Percentiles rank a stretch among this genome's conserved stretches.
These are phyloP conservation scores for Dromiciops gliroides DNA, from an alignment of 2,113 vertebrate species.

Conservation along the genomic window DNA sequence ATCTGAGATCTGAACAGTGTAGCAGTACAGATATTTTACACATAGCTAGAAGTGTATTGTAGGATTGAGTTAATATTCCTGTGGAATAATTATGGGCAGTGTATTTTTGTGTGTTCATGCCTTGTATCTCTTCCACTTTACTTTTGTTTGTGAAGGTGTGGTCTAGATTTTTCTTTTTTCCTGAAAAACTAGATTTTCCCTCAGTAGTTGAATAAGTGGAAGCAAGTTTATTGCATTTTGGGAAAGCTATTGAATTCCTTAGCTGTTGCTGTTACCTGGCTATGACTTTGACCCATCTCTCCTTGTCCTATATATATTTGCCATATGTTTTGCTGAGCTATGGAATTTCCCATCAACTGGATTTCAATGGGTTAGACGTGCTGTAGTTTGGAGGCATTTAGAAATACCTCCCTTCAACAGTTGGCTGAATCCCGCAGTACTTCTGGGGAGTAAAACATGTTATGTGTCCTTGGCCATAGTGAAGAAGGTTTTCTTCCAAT, in stretches of 20 bases:
- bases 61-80: neutral
- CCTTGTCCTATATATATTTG: neutral
- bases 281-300: no score
- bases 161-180: neutral
- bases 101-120: neutral
- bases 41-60: neutral
- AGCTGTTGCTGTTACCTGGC: neutral
- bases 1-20: neutral
- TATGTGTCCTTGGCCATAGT: slow-evolving; percentile 4
- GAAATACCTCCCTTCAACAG: slow-evolving; percentile 4
- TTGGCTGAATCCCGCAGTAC: slow-evolving; percentile 35
- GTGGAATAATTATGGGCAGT: neutral
- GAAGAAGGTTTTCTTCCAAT: slow-evolving; percentile 43
- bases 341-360: neutral
- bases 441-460: slow-evolving; percentile 56
- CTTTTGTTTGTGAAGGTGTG: neutral
- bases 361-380: rapidly evolving
- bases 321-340: rapidly evolving
- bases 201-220: neutral
- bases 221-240: neutral
- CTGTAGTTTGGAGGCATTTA: neutral
- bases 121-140: rapidly evolving
- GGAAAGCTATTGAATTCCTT: neutral
- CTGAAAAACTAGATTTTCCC: neutral
- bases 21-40: neutral